Evolutionary conservation across 2,888 invertebrate genomes (phyloP).

Genomic region (Trachelus tabidus): DNA sequence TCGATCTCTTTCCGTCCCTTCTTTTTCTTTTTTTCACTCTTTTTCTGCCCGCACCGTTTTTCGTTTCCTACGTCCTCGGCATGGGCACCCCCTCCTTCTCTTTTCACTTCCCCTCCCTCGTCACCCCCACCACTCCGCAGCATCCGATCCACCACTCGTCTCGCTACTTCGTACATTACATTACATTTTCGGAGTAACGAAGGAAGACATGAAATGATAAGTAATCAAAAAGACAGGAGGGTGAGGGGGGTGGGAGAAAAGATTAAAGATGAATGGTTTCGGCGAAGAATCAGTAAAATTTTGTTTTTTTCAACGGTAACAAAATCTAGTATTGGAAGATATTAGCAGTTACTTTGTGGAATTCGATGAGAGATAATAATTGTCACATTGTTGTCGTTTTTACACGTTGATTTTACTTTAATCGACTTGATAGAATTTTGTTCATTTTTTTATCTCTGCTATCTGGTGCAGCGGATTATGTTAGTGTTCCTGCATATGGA

Average conservation of each 20-base stretch:
- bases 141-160: slow-evolving; percentile 1
- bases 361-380: too few relatives aligned
- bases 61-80: neutral
- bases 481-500: too few relatives aligned
- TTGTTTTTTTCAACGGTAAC: too few relatives aligned
- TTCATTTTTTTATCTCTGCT: too few relatives aligned
- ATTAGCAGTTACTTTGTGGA: too few relatives aligned
- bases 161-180: slow-evolving; percentile 14
- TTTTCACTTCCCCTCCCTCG: neutral
- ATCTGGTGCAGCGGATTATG: too few relatives aligned
- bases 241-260: neutral
- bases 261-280: neutral
- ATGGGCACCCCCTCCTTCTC: neutral
- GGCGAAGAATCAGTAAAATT: too few relatives aligned
- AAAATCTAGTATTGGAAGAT: too few relatives aligned
- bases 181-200: slow-evolving; percentile 10
- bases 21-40: neutral
- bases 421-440: too few relatives aligned
- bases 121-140: neutral
- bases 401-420: too few relatives aligned
- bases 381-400: too few relatives aligned
- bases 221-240: neutral
- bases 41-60: neutral
- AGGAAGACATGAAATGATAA: neutral
- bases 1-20: neutral